Conservation (phyloP, 2,797 vertebrate species). For the Xenentodon cancila region DNA sequence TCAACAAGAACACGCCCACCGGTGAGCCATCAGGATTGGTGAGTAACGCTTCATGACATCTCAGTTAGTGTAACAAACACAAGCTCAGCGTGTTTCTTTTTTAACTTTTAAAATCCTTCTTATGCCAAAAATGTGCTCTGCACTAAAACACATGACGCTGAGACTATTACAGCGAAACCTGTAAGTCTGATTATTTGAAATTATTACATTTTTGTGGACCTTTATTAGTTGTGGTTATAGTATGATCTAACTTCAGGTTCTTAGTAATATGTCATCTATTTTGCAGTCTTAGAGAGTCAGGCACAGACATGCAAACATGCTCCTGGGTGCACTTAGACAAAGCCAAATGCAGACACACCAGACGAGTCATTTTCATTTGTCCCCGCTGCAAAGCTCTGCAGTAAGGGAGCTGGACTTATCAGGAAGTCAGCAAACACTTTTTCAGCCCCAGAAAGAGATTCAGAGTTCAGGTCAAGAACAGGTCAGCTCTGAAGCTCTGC, state of each 20-base stretch:
- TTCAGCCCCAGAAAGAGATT: slow-evolving; percentile 31
- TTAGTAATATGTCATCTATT: slow-evolving; percentile 10
- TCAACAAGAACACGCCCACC: slow-evolving; percentile 16
- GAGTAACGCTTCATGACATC: not conserved
- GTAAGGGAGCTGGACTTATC: slow-evolving; percentile 39
- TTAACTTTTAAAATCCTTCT: too few relatives aligned
- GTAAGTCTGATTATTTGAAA: too few relatives aligned
- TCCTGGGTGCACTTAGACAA: slow-evolving; percentile 12
- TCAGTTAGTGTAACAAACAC: too few relatives aligned
- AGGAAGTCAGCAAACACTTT: slow-evolving; percentile 37
- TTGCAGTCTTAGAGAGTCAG: slow-evolving; percentile 1
- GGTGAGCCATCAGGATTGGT: not conserved
- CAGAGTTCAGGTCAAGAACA: slow-evolving; percentile 34
- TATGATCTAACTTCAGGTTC: slow-evolving; percentile 3
- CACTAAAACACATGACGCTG: not conserved
- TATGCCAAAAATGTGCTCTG: not conserved
- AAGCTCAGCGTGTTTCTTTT: too few relatives aligned
- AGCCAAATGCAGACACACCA: slow-evolving; percentile 22
- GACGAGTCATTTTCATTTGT: not conserved
- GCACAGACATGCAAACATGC: slow-evolving; percentile 24
- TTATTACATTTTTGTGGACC: too few relatives aligned
- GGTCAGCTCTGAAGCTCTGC: slow-evolving; percentile 17
- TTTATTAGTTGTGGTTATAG: not conserved
- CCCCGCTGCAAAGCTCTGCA: not conserved
- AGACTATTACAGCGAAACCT: too few relatives aligned